Evolutionary conservation across 2,888 invertebrate species (phyloP).

Genomic region (Mantis religiosa): DNA sequence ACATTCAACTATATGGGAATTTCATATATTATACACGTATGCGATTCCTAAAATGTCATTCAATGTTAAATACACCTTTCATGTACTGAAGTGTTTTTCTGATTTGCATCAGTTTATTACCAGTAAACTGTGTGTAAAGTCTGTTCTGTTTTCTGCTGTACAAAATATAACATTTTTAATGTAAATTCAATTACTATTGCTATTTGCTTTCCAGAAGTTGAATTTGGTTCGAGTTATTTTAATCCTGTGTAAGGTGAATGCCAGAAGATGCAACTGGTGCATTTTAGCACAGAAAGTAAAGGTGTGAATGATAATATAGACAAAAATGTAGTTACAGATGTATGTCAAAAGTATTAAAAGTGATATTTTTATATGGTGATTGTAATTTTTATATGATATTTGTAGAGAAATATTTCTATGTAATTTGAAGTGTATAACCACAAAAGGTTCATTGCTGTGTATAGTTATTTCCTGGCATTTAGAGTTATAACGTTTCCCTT

Average conservation of each 20-base stretch:
- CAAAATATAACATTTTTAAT: neutral
- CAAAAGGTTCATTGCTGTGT: neutral
- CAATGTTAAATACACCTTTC: neutral
- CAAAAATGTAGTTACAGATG: neutral
- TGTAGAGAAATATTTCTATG: neutral
- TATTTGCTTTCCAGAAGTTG: neutral
- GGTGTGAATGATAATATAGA: neutral
- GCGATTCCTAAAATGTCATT: neutral
- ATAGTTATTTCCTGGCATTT: neutral
- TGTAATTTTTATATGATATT: neutral
- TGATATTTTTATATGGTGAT: slow-evolving; percentile 15
- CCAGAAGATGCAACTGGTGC: neutral
- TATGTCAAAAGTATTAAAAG: neutral
- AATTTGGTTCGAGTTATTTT: neutral
- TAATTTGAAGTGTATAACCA: neutral
- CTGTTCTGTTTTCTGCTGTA: neutral
- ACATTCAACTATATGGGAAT: neutral
- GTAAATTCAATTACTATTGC: neutral
- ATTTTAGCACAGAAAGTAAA: neutral
- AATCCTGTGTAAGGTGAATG: neutral
- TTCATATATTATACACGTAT: neutral
- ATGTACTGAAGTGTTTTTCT: neutral
- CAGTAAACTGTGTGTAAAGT: slow-evolving; percentile 5
- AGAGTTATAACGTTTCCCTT: neutral
- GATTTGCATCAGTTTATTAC: neutral